Percentiles rank a stretch among this genome's conserved stretches.
These are phyloP conservation scores for Saxidomus purpurata DNA, from an alignment of 1,140 invertebrate species.

Conservation along the genomic window DNA sequence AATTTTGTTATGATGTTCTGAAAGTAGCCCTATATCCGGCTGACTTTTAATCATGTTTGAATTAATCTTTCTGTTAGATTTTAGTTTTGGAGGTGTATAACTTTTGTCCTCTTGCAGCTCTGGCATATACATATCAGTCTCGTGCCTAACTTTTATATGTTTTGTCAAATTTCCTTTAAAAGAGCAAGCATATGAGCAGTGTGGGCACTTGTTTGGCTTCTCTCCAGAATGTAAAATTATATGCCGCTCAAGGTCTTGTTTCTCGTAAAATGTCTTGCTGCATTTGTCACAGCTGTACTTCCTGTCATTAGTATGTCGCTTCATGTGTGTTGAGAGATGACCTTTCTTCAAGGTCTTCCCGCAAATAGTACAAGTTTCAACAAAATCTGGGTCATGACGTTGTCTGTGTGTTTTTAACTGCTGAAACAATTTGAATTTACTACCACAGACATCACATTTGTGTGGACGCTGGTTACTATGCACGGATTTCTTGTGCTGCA, in stretches of 20 bases:
- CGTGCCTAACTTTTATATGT: background rate
- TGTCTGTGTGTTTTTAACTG: conserved; percentile 13
- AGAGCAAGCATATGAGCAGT: conserved; percentile 11
- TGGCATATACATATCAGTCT: background rate
- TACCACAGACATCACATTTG: conserved; percentile 3
- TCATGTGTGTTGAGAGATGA: conserved; percentile 16
- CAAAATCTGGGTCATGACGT: conserved; percentile 7
- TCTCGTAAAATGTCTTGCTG: conserved; percentile 14
- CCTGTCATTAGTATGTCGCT: conserved; percentile 7
- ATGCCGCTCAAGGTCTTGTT: conserved; percentile 27
- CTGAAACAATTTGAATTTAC: conserved; percentile 11
- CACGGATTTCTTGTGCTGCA: conserved; percentile 32
- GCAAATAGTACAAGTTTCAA: conserved; percentile 20
- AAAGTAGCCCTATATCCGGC: too few species aligned
- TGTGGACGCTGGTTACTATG: background rate
- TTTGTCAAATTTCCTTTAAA: conserved; percentile 33
- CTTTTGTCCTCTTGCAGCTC: background rate
- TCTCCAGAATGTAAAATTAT: conserved; percentile 10
- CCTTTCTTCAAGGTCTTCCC: conserved; percentile 35
- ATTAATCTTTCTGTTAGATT: too few species aligned
- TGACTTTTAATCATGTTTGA: too few species aligned
- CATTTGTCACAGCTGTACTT: background rate
- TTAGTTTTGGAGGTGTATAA: background rate
- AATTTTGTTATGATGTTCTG: too few species aligned
- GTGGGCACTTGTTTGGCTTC: conserved; percentile 26